Percentiles rank a stretch among this genome's conserved stretches.
phyloP scores from a whole-genome alignment of 2,797 vertebrate genomes.

The Hemibagrus guttatus region DNA sequence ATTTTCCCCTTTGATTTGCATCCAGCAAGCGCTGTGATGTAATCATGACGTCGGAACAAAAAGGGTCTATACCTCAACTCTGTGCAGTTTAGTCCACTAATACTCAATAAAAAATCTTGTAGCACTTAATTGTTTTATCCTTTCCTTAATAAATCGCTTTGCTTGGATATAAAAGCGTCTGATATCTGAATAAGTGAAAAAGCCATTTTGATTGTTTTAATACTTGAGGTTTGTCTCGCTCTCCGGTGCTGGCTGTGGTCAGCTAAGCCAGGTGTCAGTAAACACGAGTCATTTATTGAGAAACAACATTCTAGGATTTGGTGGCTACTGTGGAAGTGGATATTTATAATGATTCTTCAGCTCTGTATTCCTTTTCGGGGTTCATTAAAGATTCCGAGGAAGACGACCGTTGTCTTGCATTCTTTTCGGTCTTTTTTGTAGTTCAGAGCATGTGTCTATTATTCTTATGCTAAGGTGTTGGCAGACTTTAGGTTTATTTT shows the following conservation, averaged over 20 bases:
- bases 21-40: too few species aligned
- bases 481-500: not conserved
- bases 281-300: not conserved
- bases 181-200: too few species aligned
- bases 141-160: too few species aligned
- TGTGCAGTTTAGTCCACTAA: too few species aligned
- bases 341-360: not conserved
- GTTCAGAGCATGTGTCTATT: not conserved
- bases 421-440: not conserved
- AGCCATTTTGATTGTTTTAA: not conserved
- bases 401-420: not conserved
- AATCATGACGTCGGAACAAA: too few species aligned
- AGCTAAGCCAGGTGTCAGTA: not conserved
- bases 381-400: not conserved
- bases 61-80: too few species aligned
- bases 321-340: not conserved
- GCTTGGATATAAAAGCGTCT: too few species aligned
- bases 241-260: not conserved
- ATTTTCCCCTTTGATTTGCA: too few species aligned
- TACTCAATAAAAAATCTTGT: too few species aligned
- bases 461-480: not conserved
- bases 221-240: not conserved
- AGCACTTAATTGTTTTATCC: too few species aligned
- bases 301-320: not conserved
- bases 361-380: not conserved